Evolutionary conservation across 2,888 invertebrate genomes (phyloP).

Genomic region (Copidosoma aretas): DNA sequence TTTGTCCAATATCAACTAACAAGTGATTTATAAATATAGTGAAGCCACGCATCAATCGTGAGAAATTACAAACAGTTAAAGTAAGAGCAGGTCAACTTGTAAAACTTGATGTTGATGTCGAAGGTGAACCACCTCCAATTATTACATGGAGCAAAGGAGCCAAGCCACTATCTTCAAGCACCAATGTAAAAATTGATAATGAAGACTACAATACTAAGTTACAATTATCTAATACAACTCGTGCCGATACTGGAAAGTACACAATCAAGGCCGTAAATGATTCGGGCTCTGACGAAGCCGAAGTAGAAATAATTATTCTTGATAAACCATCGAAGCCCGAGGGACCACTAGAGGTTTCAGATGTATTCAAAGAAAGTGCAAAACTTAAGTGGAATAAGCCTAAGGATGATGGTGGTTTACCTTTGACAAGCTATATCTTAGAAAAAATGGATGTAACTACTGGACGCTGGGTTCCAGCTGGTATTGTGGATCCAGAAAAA

Average conservation of each 20-base stretch:
- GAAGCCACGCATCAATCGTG: conserved; percentile 94
- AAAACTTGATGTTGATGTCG: conserved; percentile 91
- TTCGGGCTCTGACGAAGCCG: conserved; percentile 92
- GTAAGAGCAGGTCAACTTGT: conserved; percentile 90
- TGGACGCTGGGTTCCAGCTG: conserved; percentile 88
- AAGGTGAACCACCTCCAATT: conserved; percentile 95
- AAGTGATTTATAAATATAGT: conserved; percentile 66
- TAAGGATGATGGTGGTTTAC: conserved; percentile 93
- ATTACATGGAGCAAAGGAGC: conserved; percentile 80
- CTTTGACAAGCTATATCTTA: conserved; percentile 86
- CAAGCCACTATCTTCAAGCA: conserved; percentile 72
- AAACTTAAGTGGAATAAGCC: conserved; percentile 94
- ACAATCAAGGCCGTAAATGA: conserved; percentile 91
- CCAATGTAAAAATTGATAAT: conserved; percentile 80
- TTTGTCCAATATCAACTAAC: not conserved
- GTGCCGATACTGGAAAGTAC: conserved; percentile 90
- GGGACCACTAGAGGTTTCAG: conserved; percentile 89
- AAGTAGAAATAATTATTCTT: conserved; percentile 87
- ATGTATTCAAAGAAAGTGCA: conserved; percentile 92
- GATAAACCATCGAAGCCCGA: conserved; percentile 88
- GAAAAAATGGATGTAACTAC: conserved; percentile 93
- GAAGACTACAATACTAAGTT: conserved; percentile 92
- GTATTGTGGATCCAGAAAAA: conserved; percentile 81
- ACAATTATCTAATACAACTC: conserved; percentile 77
- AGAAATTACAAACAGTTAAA: conserved; percentile 86